Base-by-base conservation (phyloP, 1,140 invertebrate genomes). In the Sycophila sp. region DNA sequence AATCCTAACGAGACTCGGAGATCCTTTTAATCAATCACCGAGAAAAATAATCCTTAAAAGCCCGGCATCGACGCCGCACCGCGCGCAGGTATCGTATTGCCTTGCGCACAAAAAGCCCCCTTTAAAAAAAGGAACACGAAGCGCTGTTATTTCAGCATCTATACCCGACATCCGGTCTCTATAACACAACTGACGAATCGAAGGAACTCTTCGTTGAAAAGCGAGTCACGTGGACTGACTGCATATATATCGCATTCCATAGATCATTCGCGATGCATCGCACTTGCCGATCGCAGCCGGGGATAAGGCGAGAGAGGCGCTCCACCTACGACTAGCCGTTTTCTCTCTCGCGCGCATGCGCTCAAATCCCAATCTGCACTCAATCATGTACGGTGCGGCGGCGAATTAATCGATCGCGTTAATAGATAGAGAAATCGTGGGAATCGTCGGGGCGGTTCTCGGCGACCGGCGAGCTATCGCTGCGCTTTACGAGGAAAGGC, bases 391-490 rank as follows among this genome's bases (percentile, higher is more conserved):
- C 28, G 47, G 47, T 28, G 49, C 49, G 22, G 26, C 22, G 28
- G 51, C 70, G 74, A 75, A 78, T 78, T 78, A 78, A 78, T 78
- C 77, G 75, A 77, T 78, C 74, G 71, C 59, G 67, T 69, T 73
- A 78, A 77, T 77, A 75, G 71, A 77, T 75, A 72, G 77, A 78
- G 74, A 78, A 78, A 78, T 78, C 77, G 77, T 78, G 75, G 77
- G 75, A 77, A 78, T 78, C 69, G 74, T 67, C 67, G 66, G 24
- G 68, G 66, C 66, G 53, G 19, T 22, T 4, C 42, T 15, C 13
- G 17, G 19, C 19, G 42, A 10, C 17, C 40, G 4, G 40, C 40
- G 4, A 17, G 3, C 30, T 40, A 66, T 64, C 62, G 32, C 51
- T 19, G 22, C 19, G 32, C 26, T 45, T 42, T 55, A 26, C 58